Evolutionary conservation across 2,113 vertebrate genomes (phyloP), one percentile per base, ranked within the genome.

Genomic region (Percopsis transmontana): DNA sequence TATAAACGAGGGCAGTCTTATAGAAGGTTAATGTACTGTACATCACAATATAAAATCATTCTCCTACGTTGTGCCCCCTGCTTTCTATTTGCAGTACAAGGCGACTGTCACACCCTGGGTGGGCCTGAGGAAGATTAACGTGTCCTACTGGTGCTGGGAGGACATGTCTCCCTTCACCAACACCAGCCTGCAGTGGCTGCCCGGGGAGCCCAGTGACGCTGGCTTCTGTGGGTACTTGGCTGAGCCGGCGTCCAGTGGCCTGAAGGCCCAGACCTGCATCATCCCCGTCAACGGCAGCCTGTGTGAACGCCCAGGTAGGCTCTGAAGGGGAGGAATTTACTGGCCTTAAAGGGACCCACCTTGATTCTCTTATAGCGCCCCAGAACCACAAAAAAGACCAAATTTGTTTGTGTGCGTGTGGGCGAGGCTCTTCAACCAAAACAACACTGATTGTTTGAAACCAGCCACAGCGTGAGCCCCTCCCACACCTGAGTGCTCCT

Each of bases 111-210:
- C 96, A 1, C 97, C 97, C 0, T 99, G 97, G 97, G 97, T 99
- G 66, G 97, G 97, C 0, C 89, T 99, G 54, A 90, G 97, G 82
- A 98, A 99, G 67, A 97, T 99, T 84, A 99, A 99, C 1, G 93
- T 98, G 45, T 99, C 97, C 0, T 99, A 99, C 41, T 99, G 97
- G 97, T 97, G 97, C 88, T 99, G 97, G 97, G 97, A 99, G 75
- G 97, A 99, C 83, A 98, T 98, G 96, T 98, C 97, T 0, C 95
- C 97, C 7, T 99, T 99, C 87, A 96, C 95, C 52, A 98, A 99
- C 92, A 96, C 91, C 64, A 91, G 91, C 0, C 88, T 99, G 15
- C 93, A 95, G 85, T 99, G 97, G 97, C 92, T 97, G 47, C 93
- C 93, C 0, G 91, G 86, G 0, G 97, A 99, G 74, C 97, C 97